Percentiles rank a stretch among this genome's conserved stretches.
Conservation (phyloP, 2,888 invertebrate genomes). For the Plagodis pulveraria region DNA sequence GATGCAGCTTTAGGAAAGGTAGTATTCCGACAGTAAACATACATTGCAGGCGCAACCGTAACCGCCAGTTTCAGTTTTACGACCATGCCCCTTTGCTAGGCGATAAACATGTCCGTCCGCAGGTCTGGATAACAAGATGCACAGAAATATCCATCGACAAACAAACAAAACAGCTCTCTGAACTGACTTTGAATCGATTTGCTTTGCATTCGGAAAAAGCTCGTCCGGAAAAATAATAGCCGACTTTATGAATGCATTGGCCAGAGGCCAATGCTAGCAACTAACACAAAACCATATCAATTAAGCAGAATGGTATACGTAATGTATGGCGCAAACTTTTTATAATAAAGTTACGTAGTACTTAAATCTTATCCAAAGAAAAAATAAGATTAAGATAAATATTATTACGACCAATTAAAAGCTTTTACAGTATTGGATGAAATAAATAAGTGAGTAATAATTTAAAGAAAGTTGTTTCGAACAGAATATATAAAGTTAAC, state of each 20-base stretch:
- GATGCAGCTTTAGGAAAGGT: slow-evolving; percentile 9
- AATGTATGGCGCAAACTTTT: slow-evolving; percentile 25
- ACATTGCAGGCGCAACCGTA: slow-evolving; percentile 53
- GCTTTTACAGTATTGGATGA: slow-evolving; percentile 4
- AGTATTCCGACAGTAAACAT: slow-evolving; percentile 56
- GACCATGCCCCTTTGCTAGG: slow-evolving; percentile 61
- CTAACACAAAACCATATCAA: slow-evolving; percentile 47
- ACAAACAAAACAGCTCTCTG: slow-evolving; percentile 56
- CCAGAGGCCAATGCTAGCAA: slow-evolving; percentile 43
- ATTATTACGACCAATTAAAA: slow-evolving; percentile 2
- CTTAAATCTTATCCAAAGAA: slow-evolving; percentile 5
- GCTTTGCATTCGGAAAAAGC: slow-evolving; percentile 32
- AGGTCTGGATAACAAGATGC: slow-evolving; percentile 62
- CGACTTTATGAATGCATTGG: slow-evolving; percentile 47
- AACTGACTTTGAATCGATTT: slow-evolving; percentile 39
- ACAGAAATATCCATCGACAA: slow-evolving; percentile 68
- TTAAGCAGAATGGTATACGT: slow-evolving; percentile 42
- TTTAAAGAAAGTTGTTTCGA: slow-evolving; percentile 5
- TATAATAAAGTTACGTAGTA: slow-evolving; percentile 6
- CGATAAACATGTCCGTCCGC: slow-evolving; percentile 72
- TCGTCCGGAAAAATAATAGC: slow-evolving; percentile 15
- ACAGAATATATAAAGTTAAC: slow-evolving; percentile 4
- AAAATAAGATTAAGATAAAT: background rate
- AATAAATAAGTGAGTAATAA: slow-evolving; percentile 4
- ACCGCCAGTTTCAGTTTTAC: slow-evolving; percentile 63